phyloP scores from a whole-genome alignment of 2,888 invertebrate species.

The Bombyx huttoni region DNA sequence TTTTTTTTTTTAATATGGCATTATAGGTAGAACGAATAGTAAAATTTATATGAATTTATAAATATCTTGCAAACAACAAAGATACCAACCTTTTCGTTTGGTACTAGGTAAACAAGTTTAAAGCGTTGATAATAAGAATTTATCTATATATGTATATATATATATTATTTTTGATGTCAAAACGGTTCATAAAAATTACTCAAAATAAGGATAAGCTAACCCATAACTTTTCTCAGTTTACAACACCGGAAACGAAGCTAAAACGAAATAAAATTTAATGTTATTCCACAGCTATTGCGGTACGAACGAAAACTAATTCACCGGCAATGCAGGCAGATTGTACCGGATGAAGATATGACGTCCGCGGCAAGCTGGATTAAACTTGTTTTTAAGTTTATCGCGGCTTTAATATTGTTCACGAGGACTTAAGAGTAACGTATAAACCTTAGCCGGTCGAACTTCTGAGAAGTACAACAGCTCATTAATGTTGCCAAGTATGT shows the following conservation, averaged over 20 bases:
- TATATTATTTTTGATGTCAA: too few species aligned
- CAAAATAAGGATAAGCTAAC: not conserved
- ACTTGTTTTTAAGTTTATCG: constrained; percentile 69
- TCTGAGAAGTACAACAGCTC: constrained; percentile 19
- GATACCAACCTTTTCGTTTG: too few species aligned
- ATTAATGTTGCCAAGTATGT: not conserved
- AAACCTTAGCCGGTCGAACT: constrained; percentile 38
- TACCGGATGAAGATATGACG: constrained; percentile 40
- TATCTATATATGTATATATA: too few species aligned
- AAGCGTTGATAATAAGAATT: too few species aligned
- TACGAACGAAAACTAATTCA: constrained; percentile 30
- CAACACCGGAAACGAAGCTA: not conserved
- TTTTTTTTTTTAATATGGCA: too few species aligned
- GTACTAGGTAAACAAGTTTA: too few species aligned
- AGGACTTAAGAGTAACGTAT: constrained; percentile 54
- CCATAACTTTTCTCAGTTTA: not conserved
- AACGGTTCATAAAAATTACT: not conserved
- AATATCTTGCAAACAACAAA: too few species aligned
- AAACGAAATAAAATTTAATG: not conserved
- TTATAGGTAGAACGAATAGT: too few species aligned
- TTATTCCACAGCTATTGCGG: not conserved
- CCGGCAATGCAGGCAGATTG: constrained; percentile 52
- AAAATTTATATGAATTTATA: too few species aligned
- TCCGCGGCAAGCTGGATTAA: constrained; percentile 58
- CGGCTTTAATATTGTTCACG: constrained; percentile 64